Evolutionary conservation across 2,888 invertebrate genomes (phyloP).

Genomic region (Nineta flava): DNA sequence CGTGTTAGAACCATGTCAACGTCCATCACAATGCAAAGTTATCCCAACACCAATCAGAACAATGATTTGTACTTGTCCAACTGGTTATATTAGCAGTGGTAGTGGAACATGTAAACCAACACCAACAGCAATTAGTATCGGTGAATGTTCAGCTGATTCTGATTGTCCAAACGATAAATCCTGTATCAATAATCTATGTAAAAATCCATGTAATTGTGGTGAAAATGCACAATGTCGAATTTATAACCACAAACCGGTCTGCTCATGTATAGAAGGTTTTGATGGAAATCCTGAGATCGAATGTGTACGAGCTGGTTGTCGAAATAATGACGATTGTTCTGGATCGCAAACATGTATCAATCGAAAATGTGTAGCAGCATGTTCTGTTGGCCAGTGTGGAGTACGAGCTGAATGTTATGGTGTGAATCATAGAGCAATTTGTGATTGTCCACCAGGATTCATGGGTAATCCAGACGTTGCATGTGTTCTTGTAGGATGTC

Average conservation of each 20-base stretch:
- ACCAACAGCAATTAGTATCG: conserved; percentile 41
- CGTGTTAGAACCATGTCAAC: conserved; percentile 59
- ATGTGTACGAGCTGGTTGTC: conserved; percentile 60
- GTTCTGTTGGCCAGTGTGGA: conserved; percentile 60
- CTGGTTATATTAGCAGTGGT: conserved; percentile 73
- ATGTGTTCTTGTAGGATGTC: conserved; percentile 69
- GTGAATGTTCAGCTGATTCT: conserved; percentile 56
- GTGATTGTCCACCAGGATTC: conserved; percentile 68
- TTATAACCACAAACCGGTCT: conserved; percentile 72
- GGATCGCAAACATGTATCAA: conserved; percentile 72
- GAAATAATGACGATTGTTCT: conserved; percentile 60
- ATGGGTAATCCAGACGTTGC: conserved; percentile 65
- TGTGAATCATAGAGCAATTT: conserved; percentile 62
- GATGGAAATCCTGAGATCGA: conserved; percentile 73
- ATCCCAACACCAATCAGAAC: conserved; percentile 73
- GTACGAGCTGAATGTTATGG: conserved; percentile 65
- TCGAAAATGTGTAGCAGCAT: conserved; percentile 66
- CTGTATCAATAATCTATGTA: conserved; percentile 65
- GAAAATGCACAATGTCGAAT: conserved; percentile 72
- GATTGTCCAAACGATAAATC: conserved; percentile 66
- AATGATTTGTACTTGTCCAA: conserved; percentile 79
- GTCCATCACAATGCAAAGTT: conserved; percentile 67
- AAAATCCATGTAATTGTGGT: conserved; percentile 74
- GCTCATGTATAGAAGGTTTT: conserved; percentile 68
- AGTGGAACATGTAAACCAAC: conserved; percentile 64